Evolutionary conservation across 1,140 invertebrate genomes (phyloP).

Genomic region (Leptopilina boulardi): DNA sequence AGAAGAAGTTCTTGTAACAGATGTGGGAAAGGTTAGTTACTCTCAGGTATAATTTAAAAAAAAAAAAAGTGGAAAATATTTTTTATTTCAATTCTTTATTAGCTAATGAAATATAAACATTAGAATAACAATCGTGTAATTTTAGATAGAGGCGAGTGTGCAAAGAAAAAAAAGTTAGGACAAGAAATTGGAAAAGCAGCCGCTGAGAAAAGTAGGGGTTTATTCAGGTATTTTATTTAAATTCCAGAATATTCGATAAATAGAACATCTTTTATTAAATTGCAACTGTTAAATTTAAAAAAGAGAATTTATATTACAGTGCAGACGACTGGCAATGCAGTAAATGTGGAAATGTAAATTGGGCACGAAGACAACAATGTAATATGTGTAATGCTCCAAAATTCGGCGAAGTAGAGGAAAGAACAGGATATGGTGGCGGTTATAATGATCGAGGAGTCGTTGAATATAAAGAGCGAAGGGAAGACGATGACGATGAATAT

Average conservation of each 20-base stretch:
- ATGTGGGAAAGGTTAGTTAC: slow-evolving; percentile 84
- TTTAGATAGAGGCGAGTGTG: slow-evolving; percentile 79
- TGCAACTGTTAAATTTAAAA: too few species aligned
- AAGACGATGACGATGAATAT: slow-evolving; percentile 94
- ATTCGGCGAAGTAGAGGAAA: slow-evolving; percentile 91
- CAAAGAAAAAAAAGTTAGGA: slow-evolving; percentile 92
- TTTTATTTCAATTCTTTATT: not conserved
- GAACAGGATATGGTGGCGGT: slow-evolving; percentile 89
- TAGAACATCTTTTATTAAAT: too few species aligned
- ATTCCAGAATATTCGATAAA: too few species aligned
- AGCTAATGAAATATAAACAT: slow-evolving; percentile 20
- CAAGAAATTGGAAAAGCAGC: slow-evolving; percentile 98
- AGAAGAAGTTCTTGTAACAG: slow-evolving; percentile 92
- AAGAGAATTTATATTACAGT: slow-evolving; percentile 80
- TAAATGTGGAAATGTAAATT: slow-evolving; percentile 99
- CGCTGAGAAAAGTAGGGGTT: slow-evolving; percentile 97
- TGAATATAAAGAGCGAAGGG: slow-evolving; percentile 91
- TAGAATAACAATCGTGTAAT: slow-evolving; percentile 47
- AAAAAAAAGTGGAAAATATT: not conserved
- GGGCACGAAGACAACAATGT: slow-evolving; percentile 96
- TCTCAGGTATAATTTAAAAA: too few species aligned
- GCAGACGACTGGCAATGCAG: slow-evolving; percentile 99
- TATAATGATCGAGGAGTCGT: slow-evolving; percentile 96
- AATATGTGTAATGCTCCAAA: slow-evolving; percentile 99
- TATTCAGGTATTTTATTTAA: slow-evolving; percentile 81